These are phyloP conservation scores for Vulpes lagopus DNA, from an alignment of 2,113 vertebrate species.

Conservation along the genomic window DNA sequence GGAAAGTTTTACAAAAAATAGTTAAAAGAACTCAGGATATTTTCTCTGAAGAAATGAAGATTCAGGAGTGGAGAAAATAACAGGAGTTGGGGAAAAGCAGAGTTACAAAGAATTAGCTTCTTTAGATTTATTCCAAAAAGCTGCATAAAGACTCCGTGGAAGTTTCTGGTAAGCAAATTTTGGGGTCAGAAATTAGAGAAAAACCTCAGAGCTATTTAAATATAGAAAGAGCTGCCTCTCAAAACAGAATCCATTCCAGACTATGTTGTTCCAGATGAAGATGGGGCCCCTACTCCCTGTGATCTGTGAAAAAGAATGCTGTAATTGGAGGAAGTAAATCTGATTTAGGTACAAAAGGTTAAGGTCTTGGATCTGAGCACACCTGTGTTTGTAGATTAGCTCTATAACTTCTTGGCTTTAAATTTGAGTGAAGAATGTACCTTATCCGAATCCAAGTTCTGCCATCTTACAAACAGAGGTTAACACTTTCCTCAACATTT, in stretches of 20 bases:
- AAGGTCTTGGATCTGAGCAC: background rate
- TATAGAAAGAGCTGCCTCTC: background rate
- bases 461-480: conserved; percentile 25
- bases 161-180: background rate
- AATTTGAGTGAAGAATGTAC: background rate
- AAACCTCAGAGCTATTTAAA: background rate
- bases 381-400: background rate
- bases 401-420: background rate
- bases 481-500: background rate
- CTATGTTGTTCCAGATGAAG: background rate
- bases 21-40: background rate
- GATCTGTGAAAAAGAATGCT: background rate
- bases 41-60: background rate
- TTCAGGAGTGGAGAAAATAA: background rate
- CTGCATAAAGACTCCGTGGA: background rate
- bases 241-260: background rate
- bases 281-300: background rate
- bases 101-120: background rate
- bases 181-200: background rate
- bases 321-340: background rate
- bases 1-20: background rate
- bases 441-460: background rate
- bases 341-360: background rate
- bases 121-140: background rate
- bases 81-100: background rate